Percentiles rank a stretch among this genome's conserved stretches.
phyloP scores from a whole-genome alignment of 2,888 invertebrate species.

The Drosophila borealis region DNA sequence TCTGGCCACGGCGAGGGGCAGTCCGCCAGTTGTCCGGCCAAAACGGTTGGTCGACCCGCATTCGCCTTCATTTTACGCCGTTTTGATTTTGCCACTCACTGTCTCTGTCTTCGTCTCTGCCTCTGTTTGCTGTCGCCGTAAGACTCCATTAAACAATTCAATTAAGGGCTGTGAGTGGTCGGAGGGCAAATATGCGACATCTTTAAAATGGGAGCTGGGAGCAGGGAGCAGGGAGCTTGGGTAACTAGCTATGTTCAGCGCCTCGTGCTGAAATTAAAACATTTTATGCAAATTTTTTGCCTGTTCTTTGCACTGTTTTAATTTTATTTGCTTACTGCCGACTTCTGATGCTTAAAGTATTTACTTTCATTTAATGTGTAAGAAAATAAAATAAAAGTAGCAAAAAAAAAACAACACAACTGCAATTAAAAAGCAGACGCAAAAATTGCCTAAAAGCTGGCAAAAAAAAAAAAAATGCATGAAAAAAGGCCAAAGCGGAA shows the following conservation, averaged over 20 bases:
- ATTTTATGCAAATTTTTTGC: slow-evolving; percentile 72
- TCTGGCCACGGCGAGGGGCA: too few relatives aligned
- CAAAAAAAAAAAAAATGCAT: slow-evolving; percentile 35
- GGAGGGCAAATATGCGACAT: slow-evolving; percentile 38
- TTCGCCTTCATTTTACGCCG: slow-evolving; percentile 72
- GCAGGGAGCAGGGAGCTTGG: not conserved
- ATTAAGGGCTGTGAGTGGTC: slow-evolving; percentile 53
- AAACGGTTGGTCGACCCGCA: slow-evolving; percentile 64
- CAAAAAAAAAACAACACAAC: slow-evolving; percentile 45
- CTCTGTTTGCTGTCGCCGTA: slow-evolving; percentile 44
- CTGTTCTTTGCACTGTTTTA: slow-evolving; percentile 11
- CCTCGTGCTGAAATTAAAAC: slow-evolving; percentile 60
- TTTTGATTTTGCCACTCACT: slow-evolving; percentile 63
- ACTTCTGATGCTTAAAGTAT: slow-evolving; percentile 72
- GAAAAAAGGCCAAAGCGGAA: slow-evolving; percentile 63
- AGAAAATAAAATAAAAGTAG: slow-evolving; percentile 15
- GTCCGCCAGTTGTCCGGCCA: not conserved
- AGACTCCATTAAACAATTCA: slow-evolving; percentile 81
- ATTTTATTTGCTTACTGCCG: slow-evolving; percentile 42
- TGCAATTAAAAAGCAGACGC: slow-evolving; percentile 53
- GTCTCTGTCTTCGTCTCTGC: not conserved
- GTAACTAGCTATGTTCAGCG: slow-evolving; percentile 14
- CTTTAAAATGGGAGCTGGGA: slow-evolving; percentile 60
- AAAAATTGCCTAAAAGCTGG: slow-evolving; percentile 56
- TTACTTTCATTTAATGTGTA: slow-evolving; percentile 67